phyloP scores from a whole-genome alignment of 2,888 invertebrate species.

The Caenorhabditis uteleia region DNA sequence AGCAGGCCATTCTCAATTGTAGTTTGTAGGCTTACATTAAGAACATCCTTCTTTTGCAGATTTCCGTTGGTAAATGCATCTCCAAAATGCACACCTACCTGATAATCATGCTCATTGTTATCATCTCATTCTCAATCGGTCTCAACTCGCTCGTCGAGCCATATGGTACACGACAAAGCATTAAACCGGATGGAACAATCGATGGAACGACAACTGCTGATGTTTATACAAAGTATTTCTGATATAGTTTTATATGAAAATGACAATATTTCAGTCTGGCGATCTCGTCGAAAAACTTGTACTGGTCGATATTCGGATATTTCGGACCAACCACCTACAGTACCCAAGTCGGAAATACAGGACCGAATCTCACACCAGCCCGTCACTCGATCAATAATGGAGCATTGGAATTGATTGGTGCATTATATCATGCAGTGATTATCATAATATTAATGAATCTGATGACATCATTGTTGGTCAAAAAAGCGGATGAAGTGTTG shows the following conservation, averaged over 20 bases:
- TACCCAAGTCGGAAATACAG: slow-evolving; percentile 51
- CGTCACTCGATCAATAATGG: slow-evolving; percentile 25
- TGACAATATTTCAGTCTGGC: slow-evolving; percentile 3
- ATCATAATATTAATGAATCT: slow-evolving; percentile 61
- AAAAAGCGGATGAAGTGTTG: slow-evolving; percentile 58
- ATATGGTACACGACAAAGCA: slow-evolving; percentile 7
- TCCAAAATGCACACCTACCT: slow-evolving; percentile 60
- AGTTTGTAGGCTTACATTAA: neutral
- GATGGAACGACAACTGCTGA: slow-evolving; percentile 14
- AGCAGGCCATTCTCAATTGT: neutral
- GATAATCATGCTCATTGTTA: slow-evolving; percentile 60
- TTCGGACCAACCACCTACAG: slow-evolving; percentile 37
- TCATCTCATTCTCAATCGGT: slow-evolving; percentile 64
- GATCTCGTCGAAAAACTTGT: slow-evolving; percentile 42
- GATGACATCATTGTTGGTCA: slow-evolving; percentile 62
- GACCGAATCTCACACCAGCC: slow-evolving; percentile 26
- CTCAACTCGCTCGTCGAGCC: slow-evolving; percentile 41
- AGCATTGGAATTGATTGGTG: slow-evolving; percentile 43
- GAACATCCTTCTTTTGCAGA: slow-evolving; percentile 46
- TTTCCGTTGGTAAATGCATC: slow-evolving; percentile 66
- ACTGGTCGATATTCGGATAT: slow-evolving; percentile 64
- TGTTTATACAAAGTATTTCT: slow-evolving; percentile 10
- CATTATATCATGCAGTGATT: slow-evolving; percentile 54
- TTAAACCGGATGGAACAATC: neutral
- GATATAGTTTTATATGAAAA: neutral